Percentiles rank a stretch among this genome's conserved stretches.
Conservation (phyloP, 2,888 invertebrate genomes). For the Steinernema hermaphroditum region DNA sequence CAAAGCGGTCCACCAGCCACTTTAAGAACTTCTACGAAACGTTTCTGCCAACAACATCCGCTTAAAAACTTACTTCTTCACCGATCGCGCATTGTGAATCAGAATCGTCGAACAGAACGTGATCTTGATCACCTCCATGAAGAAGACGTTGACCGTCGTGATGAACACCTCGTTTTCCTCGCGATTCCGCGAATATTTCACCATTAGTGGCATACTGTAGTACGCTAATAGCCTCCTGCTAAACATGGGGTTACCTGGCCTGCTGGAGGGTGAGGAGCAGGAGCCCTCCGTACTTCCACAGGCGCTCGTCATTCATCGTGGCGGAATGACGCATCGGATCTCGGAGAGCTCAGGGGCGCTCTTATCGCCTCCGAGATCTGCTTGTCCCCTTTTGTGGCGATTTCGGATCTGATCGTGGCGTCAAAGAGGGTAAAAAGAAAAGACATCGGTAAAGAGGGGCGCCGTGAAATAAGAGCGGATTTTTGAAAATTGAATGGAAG, state of each 20-base stretch:
- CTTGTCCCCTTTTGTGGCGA: too few species aligned
- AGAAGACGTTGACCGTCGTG: conserved; percentile 65
- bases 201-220: conserved; percentile 65
- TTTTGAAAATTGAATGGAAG: too few species aligned
- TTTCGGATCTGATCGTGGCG: too few species aligned
- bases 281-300: conserved; percentile 59
- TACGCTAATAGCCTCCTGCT: not conserved
- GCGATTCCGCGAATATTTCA: conserved; percentile 57
- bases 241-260: conserved; percentile 48
- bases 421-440: too few species aligned
- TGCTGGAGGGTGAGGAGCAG: conserved; percentile 59
- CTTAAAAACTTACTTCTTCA: conserved; percentile 45
- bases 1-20: too few species aligned
- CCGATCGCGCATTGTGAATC: conserved; percentile 43
- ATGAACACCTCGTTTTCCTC: conserved; percentile 55
- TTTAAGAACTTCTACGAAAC: too few species aligned
- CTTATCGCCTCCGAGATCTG: too few species aligned
- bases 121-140: conserved; percentile 64
- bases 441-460: too few species aligned
- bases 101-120: conserved; percentile 54
- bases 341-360: too few species aligned
- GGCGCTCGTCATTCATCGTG: not conserved
- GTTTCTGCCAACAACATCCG: not conserved
- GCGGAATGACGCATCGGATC: not conserved
- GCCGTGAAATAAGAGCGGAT: too few species aligned